Evolutionary conservation across 1,140 invertebrate genomes (phyloP).

Genomic region (Leptinotarsa texana): DNA sequence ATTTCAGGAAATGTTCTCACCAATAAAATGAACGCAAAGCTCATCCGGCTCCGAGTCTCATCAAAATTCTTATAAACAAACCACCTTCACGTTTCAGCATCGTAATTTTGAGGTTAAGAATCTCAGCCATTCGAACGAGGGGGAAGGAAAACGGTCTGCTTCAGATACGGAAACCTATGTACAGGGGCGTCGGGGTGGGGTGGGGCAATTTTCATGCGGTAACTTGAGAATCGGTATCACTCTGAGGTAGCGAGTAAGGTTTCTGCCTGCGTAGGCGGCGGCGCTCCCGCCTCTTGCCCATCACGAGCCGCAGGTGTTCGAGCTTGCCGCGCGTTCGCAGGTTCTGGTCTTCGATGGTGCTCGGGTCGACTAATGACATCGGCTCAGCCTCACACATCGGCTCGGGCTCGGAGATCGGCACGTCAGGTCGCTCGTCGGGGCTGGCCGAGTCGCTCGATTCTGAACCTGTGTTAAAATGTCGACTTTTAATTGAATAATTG

Average conservation of each 20-base stretch:
- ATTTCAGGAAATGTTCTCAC: too few relatives aligned
- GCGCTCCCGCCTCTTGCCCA: constrained; percentile 84
- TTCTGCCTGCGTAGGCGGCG: constrained; percentile 78
- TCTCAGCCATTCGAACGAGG: background rate
- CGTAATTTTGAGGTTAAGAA: background rate
- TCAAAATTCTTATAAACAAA: too few relatives aligned
- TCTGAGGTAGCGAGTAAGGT: constrained; percentile 66
- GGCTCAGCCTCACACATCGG: constrained; percentile 34
- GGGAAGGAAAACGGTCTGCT: background rate
- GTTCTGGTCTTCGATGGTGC: constrained; percentile 54
- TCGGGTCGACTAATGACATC: too few relatives aligned
- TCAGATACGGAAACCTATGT: constrained; percentile 22
- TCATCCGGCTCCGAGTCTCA: too few relatives aligned
- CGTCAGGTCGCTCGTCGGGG: too few relatives aligned
- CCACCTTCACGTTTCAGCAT: background rate
- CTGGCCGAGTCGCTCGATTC: too few relatives aligned
- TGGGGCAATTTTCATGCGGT: constrained; percentile 44
- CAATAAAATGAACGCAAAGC: too few relatives aligned
- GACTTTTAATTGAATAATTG: too few relatives aligned
- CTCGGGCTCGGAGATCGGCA: background rate
- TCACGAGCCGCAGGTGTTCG: constrained; percentile 80
- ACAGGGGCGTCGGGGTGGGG: constrained; percentile 11
- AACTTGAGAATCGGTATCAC: constrained; percentile 48
- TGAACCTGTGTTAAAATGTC: too few relatives aligned
- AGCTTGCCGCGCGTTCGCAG: constrained; percentile 75